Conservation (phyloP, 2,888 invertebrate species). For the Chrysolina haemoptera region DNA sequence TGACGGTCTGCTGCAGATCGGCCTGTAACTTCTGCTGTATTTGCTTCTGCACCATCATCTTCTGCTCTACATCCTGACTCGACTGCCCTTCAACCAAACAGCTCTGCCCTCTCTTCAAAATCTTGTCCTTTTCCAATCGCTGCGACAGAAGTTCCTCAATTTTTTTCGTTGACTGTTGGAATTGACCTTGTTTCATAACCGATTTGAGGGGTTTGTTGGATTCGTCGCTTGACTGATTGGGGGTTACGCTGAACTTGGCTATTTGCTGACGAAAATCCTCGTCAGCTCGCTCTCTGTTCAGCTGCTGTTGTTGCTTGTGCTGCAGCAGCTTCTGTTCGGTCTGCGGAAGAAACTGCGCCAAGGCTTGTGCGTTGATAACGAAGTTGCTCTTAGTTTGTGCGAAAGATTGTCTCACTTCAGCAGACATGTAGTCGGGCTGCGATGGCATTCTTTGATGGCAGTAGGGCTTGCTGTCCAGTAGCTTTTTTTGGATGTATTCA, state of each 20-base stretch:
- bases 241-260: slow-evolving; percentile 46
- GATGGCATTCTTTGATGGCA: slow-evolving; percentile 65
- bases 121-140: slow-evolving; percentile 66
- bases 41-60: slow-evolving; percentile 68
- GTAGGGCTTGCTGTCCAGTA: slow-evolving; percentile 56
- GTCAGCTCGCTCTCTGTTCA: slow-evolving; percentile 47
- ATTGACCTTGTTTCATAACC: slow-evolving; percentile 66
- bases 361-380: slow-evolving; percentile 66
- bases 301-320: slow-evolving; percentile 59
- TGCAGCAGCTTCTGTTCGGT: slow-evolving; percentile 62
- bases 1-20: slow-evolving; percentile 70
- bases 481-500: slow-evolving; percentile 59
- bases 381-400: slow-evolving; percentile 59
- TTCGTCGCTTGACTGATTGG: slow-evolving; percentile 58
- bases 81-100: slow-evolving; percentile 62
- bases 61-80: slow-evolving; percentile 66
- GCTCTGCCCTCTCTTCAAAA: slow-evolving; percentile 59
- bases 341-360: slow-evolving; percentile 67
- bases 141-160: slow-evolving; percentile 69
- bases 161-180: slow-evolving; percentile 69
- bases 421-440: slow-evolving; percentile 60
- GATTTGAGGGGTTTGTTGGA: slow-evolving; percentile 59
- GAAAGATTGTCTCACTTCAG: slow-evolving; percentile 55
- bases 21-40: slow-evolving; percentile 70
- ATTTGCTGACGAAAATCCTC: slow-evolving; percentile 50